A percentile compares a stretch with the other conserved stretches of the same genome.
phyloP scores from a whole-genome alignment of 2,113 vertebrate genomes.

The Callithrix jacchus region DNA sequence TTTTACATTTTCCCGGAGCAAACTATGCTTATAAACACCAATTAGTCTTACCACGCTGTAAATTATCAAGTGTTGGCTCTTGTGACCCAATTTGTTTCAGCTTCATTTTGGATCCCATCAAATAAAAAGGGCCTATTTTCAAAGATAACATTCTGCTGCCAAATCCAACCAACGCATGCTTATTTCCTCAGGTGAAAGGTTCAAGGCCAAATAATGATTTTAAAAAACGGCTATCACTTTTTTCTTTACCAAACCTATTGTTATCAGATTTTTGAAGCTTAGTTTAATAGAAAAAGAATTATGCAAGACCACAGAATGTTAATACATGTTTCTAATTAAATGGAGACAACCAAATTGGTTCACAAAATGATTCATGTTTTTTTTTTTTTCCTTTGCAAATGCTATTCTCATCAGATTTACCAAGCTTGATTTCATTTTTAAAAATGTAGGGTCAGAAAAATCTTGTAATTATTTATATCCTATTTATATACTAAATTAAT shows the following conservation, averaged over 20 bases:
- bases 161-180: slow-evolving; percentile 49
- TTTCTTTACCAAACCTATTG: neutral
- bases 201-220: slow-evolving; percentile 17
- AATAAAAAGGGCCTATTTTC: slow-evolving; percentile 65
- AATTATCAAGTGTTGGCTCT: slow-evolving; percentile 45
- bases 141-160: slow-evolving; percentile 62
- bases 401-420: neutral
- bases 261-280: slow-evolving; percentile 50
- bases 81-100: slow-evolving; percentile 58
- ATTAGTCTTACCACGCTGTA: slow-evolving; percentile 68
- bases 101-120: slow-evolving; percentile 51
- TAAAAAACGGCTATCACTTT: neutral
- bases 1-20: slow-evolving; percentile 63
- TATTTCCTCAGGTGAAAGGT: slow-evolving; percentile 61
- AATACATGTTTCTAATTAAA: neutral
- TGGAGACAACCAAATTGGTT: neutral
- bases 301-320: neutral
- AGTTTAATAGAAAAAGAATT: slow-evolving; percentile 39
- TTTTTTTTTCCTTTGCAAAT: neutral
- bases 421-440: neutral
- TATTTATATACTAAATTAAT: neutral
- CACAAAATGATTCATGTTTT: neutral
- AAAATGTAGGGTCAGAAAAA: neutral
- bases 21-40: slow-evolving; percentile 71
- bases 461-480: neutral